A percentile compares a stretch with the other conserved stretches of the same genome.
These are phyloP conservation scores for Polyergus mexicanus DNA, from an alignment of 1,140 invertebrate species.

Conservation along the genomic window DNA sequence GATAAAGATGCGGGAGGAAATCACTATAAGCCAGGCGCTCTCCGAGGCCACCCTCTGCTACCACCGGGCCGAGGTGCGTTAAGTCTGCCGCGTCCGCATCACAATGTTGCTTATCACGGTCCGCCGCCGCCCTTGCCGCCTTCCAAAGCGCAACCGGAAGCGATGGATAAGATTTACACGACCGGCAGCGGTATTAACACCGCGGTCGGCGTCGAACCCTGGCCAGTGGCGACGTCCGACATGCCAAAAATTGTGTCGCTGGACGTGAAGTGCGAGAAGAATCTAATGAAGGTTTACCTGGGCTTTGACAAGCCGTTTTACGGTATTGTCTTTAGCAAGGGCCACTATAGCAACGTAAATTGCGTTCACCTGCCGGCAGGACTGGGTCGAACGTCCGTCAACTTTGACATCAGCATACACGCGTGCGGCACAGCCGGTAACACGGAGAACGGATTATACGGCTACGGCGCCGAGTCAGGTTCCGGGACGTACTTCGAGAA, in stretches of 20 bases:
- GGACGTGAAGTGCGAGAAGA: conserved; percentile 98
- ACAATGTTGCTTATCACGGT: conserved; percentile 89
- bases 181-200: conserved; percentile 79
- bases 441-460: conserved; percentile 94
- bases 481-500: conserved; percentile 98
- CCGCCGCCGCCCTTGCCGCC: conserved; percentile 89
- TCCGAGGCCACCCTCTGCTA: conserved; percentile 87
- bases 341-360: conserved; percentile 96
- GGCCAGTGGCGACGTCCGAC: conserved; percentile 93
- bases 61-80: conserved; percentile 85
- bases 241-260: conserved; percentile 97
- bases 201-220: conserved; percentile 89
- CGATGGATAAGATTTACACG: conserved; percentile 88
- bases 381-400: conserved; percentile 93
- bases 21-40: conserved; percentile 86
- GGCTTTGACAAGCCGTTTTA: conserved; percentile 98
- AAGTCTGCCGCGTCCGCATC: conserved; percentile 85
- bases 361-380: conserved; percentile 97
- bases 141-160: conserved; percentile 82
- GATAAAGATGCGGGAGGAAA: conserved; percentile 87
- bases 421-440: conserved; percentile 96
- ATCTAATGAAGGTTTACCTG: conserved; percentile 96
- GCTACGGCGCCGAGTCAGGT: conserved; percentile 93
- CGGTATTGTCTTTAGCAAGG: conserved; percentile 97
- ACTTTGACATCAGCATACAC: conserved; percentile 96